Evolutionary conservation across 2,888 invertebrate genomes (phyloP).

Genomic region (Napeogenes inachia): DNA sequence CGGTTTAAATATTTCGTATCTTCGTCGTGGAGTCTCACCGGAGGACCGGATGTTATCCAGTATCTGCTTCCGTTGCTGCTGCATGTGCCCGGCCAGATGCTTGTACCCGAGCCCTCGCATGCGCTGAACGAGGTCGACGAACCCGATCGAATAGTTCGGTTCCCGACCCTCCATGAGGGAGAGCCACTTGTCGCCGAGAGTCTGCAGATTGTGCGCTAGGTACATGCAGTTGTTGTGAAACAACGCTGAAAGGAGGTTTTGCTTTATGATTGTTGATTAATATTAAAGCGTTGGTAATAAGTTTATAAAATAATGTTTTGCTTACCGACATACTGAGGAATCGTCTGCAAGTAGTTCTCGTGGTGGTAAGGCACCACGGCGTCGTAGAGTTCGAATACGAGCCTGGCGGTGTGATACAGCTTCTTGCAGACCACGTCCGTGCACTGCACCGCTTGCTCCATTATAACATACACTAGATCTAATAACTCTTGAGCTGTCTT

Average conservation of each 20-base stretch:
- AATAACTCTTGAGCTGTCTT: slow-evolving; percentile 81
- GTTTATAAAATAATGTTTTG: slow-evolving; percentile 13
- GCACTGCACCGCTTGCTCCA: slow-evolving; percentile 81
- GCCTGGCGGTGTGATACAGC: slow-evolving; percentile 82
- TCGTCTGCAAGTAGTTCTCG: slow-evolving; percentile 85
- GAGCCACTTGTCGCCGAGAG: slow-evolving; percentile 82
- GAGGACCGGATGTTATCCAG: slow-evolving; percentile 85
- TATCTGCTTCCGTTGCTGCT: slow-evolving; percentile 85
- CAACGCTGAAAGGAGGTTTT: slow-evolving; percentile 74
- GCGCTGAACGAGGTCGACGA: slow-evolving; percentile 81
- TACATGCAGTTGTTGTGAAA: slow-evolving; percentile 96
- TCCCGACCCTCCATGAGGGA: slow-evolving; percentile 76
- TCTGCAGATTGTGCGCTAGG: slow-evolving; percentile 84
- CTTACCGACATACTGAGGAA: slow-evolving; percentile 91
- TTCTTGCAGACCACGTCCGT: slow-evolving; percentile 79
- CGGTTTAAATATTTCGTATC: not conserved
- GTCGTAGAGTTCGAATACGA: slow-evolving; percentile 86
- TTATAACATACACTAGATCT: slow-evolving; percentile 79
- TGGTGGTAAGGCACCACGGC: slow-evolving; percentile 88
- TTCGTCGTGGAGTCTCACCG: slow-evolving; percentile 63
- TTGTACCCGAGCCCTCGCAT: slow-evolving; percentile 83
- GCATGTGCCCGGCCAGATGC: slow-evolving; percentile 84
- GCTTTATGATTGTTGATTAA: not conserved
- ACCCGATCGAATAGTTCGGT: slow-evolving; percentile 78
- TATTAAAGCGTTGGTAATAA: not conserved